Base-by-base conservation (phyloP, 1,140 invertebrate species). In the Zaprionus ornatus region DNA sequence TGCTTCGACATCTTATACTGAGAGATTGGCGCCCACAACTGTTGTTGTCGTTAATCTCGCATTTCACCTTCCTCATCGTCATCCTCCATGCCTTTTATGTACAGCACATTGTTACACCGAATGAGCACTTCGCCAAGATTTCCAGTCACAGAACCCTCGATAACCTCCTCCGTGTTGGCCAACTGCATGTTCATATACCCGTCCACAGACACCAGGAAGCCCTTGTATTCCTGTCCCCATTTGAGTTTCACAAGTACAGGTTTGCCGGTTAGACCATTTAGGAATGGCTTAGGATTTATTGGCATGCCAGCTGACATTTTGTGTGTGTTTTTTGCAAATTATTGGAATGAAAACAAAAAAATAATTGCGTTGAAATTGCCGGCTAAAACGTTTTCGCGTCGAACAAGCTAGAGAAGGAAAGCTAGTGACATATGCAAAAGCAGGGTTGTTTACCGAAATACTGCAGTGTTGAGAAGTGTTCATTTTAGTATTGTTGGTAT, bases 141-240 rank as follows among this genome's bases (percentile, higher is more conserved):
- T 37, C 99, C 99, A 78, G 98, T 98, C 68, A 95, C 95, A 71
- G 94, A 95, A 67, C 98, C 98, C 91, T 99, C 98, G 77, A 99
- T 97, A 86, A 96, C 97, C 94, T 99, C 99, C 93, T 99, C 99
- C n/a, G 99, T 98, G 91, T 99, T 99, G 1, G 99, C 98, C 64
- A 99, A 93, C 93, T 99, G 98, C 75, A 99, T 93, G 93, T 99
- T 99, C 99, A 99, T 99, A 92, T 99, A 99, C 7, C 97, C 97
- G 94, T 99, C 99, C 12, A 99, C 97, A 4, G 99, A 99, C 0
- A 99, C 98, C 23, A 99, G 93, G 79, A 98, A 97, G 9, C 99
- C 99, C 95, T 99, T 99, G 93, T 99, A 99, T 93, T 99, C 99
- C 93, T 99, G 99, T 32, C 99, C 99, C 99, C 99, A 99, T 93